Base-by-base conservation (phyloP, 2,113 vertebrate species). In the Takifugu bimaculatus region DNA sequence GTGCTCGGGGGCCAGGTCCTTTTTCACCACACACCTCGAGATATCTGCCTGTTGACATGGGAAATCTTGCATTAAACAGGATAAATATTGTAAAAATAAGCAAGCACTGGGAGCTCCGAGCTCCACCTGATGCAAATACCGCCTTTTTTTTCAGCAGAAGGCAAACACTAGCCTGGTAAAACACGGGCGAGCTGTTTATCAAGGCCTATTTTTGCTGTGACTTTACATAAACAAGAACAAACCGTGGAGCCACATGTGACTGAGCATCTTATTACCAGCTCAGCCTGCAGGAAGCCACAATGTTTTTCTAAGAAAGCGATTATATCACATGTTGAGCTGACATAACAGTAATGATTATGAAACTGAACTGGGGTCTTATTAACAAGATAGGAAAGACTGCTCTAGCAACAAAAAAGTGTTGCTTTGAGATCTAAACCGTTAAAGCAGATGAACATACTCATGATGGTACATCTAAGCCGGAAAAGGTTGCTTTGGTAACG, bases 11-110 rank as follows among this genome's bases (percentile, higher is more conserved):
- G 63, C 81, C 3, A 93, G 82, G 52, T 96, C 93, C 0, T 85
- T 90, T 65, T 90, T 95, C 79, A 94, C 93, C 80, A 98, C 94
- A 4, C 95, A 98, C 66, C 94, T 94, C 3, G 88, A 92, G 71
- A 98, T 92, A 32, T 97, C 95, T 0, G 78, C 83, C 96, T 98
- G 57, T 13, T 42, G 13, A n/a, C 45, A n/a, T 39, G 35, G 7
- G 35, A 39, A 39, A 39, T 39, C 35, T 32, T 32, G 29, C 29
- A 4, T 32, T 32, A 32, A 5, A 32, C 29, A 32, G 5, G 3
- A 3, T 29, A 32, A 32, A 32, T 39, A 39, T 2, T 6, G 7
- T 39, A 39, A 39, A 39, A 39, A 10, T 39, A 39, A 39, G 11
- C 35, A 10, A 39, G 35, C 35, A 39, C 35, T 39, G 35, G 7